Evolutionary conservation across 1,140 invertebrate genomes (phyloP).

Genomic region (Nomia melanderi): DNA sequence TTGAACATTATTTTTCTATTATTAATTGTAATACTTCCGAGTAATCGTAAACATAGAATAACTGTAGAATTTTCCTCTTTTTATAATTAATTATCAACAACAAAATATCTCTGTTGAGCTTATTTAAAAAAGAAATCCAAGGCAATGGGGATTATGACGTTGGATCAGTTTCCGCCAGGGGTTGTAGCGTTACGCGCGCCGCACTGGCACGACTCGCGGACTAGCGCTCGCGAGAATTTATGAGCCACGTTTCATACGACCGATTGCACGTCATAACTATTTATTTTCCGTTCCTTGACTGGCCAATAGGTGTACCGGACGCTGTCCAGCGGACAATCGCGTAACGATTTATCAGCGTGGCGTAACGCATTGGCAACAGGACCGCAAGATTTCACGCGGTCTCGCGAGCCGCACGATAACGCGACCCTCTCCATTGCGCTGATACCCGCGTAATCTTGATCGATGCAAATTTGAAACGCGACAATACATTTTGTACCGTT

Average conservation of each 20-base stretch:
- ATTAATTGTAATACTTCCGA: no score
- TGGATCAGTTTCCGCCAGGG: no score
- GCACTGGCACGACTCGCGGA: no score
- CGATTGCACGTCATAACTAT: not conserved
- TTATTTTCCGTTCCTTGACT: not conserved
- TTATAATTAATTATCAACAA: no score
- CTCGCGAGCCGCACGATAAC: not conserved
- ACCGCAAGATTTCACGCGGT: not conserved
- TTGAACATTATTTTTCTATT: no score
- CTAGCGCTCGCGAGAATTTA: not conserved
- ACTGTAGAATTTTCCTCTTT: no score
- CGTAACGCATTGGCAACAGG: not conserved
- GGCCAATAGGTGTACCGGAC: not conserved
- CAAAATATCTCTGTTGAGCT: no score
- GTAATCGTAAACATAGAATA: no score
- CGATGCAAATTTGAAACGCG: not conserved
- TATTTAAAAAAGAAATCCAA: no score
- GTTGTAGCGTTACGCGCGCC: no score
- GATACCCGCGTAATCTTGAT: not conserved
- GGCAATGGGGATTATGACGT: no score
- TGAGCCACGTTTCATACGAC: not conserved
- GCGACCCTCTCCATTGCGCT: not conserved
- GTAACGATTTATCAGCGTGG: constrained; percentile 4
- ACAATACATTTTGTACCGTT: not conserved
- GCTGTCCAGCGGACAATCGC: not conserved